A percentile compares a stretch with the other conserved stretches of the same genome.
phyloP scores from a whole-genome alignment of 2,888 invertebrate species.

The Drosophila pegasa region DNA sequence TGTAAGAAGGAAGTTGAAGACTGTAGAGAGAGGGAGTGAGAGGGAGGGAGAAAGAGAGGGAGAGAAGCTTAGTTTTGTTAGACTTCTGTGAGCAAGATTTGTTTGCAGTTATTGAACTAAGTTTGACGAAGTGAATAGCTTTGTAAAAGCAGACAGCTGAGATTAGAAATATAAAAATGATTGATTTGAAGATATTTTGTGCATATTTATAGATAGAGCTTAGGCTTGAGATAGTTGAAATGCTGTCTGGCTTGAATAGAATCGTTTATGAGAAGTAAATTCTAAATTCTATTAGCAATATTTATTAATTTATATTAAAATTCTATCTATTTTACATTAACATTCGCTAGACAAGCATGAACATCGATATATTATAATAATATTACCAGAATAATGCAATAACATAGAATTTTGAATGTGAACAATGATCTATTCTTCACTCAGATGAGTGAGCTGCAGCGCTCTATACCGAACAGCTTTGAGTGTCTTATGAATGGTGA shows the following conservation, averaged over 20 bases:
- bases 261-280: no score
- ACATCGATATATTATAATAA: no score
- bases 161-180: background rate
- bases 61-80: slow-evolving; percentile 18
- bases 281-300: no score
- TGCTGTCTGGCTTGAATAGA: background rate
- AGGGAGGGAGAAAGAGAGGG: background rate
- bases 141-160: background rate
- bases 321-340: no score
- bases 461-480: no score
- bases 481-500: no score
- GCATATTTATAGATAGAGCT: background rate
- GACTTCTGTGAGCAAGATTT: slow-evolving; percentile 6
- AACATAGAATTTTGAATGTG: no score
- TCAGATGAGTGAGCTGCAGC: no score
- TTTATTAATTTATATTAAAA: no score
- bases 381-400: no score
- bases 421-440: no score
- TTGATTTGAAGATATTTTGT: background rate
- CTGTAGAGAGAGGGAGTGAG: background rate
- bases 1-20: slow-evolving; percentile 25
- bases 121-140: slow-evolving; percentile 8
- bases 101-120: slow-evolving; percentile 1
- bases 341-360: no score
- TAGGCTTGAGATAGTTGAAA: background rate